Conservation (phyloP, 2,797 vertebrate genomes). For the Brachymystax lenok region DNA sequence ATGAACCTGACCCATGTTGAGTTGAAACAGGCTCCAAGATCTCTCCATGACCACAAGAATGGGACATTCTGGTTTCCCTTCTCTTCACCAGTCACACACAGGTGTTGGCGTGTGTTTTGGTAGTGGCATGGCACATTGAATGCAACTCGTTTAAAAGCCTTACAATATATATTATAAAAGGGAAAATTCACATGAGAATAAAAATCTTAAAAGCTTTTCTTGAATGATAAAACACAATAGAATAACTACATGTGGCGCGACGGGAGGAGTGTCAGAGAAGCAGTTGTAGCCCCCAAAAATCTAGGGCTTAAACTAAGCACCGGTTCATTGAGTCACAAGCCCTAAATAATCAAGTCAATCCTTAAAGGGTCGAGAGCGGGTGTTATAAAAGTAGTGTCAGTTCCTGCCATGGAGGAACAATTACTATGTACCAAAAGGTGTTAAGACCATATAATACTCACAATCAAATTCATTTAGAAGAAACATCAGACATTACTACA, state of each 20-base stretch:
- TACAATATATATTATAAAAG: conserved; percentile 9
- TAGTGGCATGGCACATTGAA: conserved; percentile 59
- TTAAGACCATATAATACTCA: conserved; percentile 21
- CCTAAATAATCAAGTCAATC: conserved; percentile 11
- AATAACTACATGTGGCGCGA: conserved; percentile 15
- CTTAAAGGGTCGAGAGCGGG: conserved; percentile 54
- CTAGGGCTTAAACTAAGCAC: not conserved
- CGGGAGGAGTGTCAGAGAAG: conserved; percentile 63
- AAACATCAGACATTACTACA: conserved; percentile 19
- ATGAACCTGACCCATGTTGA: not conserved
- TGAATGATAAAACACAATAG: conserved; percentile 27
- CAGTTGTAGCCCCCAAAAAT: conserved; percentile 27
- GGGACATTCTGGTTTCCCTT: not conserved
- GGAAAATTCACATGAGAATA: conserved; percentile 38
- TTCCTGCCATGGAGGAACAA: not conserved
- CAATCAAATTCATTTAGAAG: conserved; percentile 6
- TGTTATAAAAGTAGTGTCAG: conserved; percentile 16
- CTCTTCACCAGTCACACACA: conserved; percentile 17
- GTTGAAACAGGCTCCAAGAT: not conserved
- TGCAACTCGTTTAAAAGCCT: conserved; percentile 23
- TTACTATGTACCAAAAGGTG: conserved; percentile 7
- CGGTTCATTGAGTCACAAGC: not conserved
- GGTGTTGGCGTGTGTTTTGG: conserved; percentile 53
- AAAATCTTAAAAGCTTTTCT: conserved; percentile 48
- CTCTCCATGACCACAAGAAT: conserved; percentile 7